Evolutionary conservation across 2,797 vertebrate species (phyloP), one percentile per base, ranked within the genome.

Genomic region (Phoebastria nigripes): DNA sequence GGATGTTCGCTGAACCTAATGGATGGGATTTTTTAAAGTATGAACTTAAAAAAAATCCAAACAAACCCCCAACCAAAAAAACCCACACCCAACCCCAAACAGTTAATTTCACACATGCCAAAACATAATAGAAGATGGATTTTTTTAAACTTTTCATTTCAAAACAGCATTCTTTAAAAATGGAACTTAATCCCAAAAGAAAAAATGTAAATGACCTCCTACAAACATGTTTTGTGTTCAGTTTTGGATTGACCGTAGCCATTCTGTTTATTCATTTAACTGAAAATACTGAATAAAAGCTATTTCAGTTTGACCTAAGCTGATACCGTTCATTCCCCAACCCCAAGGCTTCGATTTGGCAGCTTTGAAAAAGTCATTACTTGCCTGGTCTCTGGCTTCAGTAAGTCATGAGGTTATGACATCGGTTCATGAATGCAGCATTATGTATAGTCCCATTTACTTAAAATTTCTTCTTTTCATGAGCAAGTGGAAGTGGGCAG

Each of bases 341-440:
- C 52, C 49, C 89, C 72, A 72, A n/a, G 55, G 61, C 87, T 88
- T 91, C 1, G 0, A 87, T 81, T 86, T 88, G 92, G 76, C 94
- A 94, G 87, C 79, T 88, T 61, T 7, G 4, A 62, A 85, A 80
- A 88, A 91, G 72, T 58, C 80, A 69, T 78, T 65, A 73, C 56
- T 91, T 91, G 94, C 72, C 69, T 81, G 72, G 83, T 58, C 61
- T 88, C 93, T 93, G 94, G 92, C 80, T 91, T 95, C 85, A 93
- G 72, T 72, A 90, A 92, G 89, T 93, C 85, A 90, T 44, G 87
- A 88, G 79, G 72, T 91, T 92, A 89, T 69, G 69, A 95, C 79
- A 89, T 78, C 5, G 2, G 65, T 87, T 92, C 67, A 92, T 95
- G 89, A 97, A 96, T 93, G 82, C 87, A 93, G 92, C 90, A 78